These are phyloP conservation scores for Caenorhabditis sp. DNA, from an alignment of 2,888 invertebrate species.

Conservation along the genomic window DNA sequence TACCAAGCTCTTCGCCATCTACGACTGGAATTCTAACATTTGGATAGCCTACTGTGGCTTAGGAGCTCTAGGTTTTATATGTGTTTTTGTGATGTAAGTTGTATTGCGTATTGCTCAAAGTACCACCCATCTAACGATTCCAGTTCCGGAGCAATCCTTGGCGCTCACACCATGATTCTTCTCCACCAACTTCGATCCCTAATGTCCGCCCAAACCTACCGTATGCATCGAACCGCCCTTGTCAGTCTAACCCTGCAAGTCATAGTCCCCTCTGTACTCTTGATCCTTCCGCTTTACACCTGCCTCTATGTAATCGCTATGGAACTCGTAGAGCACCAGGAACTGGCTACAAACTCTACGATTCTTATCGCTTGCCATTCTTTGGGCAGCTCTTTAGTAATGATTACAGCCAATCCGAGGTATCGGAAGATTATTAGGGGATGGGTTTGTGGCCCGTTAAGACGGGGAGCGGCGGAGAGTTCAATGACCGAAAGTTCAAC, in stretches of 20 bases:
- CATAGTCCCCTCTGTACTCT: neutral
- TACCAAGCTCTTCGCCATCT: neutral
- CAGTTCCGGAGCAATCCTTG: neutral
- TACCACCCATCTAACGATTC: no score
- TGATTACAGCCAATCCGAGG: constrained; percentile 6
- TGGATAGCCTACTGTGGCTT: constrained; percentile 1
- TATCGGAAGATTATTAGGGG: constrained; percentile 5
- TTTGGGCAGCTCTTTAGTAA: neutral
- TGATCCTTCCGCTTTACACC: constrained; percentile 4
- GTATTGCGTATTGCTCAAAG: neutral
- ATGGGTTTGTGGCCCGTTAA: neutral
- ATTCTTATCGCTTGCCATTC: constrained; percentile 5
- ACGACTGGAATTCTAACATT: constrained; percentile 7
- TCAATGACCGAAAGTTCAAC: no score
- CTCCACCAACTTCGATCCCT: constrained; percentile 1
- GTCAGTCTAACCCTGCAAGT: constrained; percentile 22
- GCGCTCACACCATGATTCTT: constrained; percentile 11
- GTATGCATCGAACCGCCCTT: constrained; percentile 30
- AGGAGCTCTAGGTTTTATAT: neutral
- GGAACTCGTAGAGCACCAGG: neutral
- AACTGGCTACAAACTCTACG: neutral
- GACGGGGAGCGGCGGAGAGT: no score
- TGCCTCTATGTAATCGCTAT: neutral
- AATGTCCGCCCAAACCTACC: constrained; percentile 31
- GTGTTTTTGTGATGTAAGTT: neutral